These are phyloP conservation scores for Rhombomys opimus DNA, from an alignment of 2,113 vertebrate genomes.

Conservation along the genomic window DNA sequence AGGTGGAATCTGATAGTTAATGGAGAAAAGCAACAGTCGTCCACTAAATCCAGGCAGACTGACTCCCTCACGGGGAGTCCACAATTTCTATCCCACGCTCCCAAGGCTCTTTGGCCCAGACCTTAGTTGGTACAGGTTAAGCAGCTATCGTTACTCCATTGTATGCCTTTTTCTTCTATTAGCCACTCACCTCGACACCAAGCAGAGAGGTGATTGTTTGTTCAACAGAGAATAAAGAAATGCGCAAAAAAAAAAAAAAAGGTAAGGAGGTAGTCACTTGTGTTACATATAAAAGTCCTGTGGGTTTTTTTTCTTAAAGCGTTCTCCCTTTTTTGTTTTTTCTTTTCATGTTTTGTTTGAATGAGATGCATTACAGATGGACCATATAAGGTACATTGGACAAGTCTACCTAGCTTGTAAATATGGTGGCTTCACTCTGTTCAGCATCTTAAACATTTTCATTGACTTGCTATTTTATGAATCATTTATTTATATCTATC, in stretches of 20 bases:
- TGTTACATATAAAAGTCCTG: not conserved
- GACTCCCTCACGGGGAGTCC: not conserved
- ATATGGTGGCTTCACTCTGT: not conserved
- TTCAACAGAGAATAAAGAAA: constrained; percentile 24
- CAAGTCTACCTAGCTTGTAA: not conserved
- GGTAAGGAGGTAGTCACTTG: not conserved
- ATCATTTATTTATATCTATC: not conserved
- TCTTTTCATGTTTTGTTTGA: not conserved
- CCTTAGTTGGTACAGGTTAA: not conserved
- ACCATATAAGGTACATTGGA: not conserved
- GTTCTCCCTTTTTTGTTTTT: not conserved
- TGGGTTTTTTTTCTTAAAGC: not conserved
- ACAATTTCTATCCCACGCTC: not conserved
- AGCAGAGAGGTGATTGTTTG: constrained; percentile 40
- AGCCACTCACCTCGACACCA: not conserved
- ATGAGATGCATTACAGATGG: not conserved
- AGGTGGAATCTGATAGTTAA: not conserved
- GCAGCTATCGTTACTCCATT: not conserved
- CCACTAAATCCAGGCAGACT: not conserved
- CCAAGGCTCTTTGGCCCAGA: not conserved
- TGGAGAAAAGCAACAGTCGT: not conserved
- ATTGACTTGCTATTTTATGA: not conserved
- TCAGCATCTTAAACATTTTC: not conserved
- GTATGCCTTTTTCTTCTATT: not conserved
- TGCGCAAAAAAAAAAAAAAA: not conserved